Conservation (phyloP, 2,888 invertebrate species). For the Drosophila setosimentum region DNA sequence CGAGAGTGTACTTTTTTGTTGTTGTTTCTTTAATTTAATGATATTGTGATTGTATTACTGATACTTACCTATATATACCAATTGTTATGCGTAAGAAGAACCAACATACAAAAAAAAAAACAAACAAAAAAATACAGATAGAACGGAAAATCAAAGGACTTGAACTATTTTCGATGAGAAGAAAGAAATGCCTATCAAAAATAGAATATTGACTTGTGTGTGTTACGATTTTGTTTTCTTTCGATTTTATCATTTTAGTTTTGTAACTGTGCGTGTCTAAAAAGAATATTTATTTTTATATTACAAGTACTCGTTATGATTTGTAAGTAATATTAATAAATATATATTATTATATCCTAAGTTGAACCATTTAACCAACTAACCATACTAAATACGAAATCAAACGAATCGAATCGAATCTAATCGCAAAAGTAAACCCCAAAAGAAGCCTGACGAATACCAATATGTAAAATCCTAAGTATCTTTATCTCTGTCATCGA, state of each 20-base stretch:
- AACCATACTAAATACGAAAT: constrained; percentile 65
- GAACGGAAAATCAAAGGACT: constrained; percentile 41
- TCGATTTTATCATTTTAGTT: constrained; percentile 31
- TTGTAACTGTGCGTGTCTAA: constrained; percentile 69
- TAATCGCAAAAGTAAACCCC: constrained; percentile 14
- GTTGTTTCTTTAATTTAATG: constrained; percentile 68
- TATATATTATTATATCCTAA: constrained; percentile 28
- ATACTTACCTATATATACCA: constrained; percentile 1
- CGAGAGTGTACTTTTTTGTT: constrained; percentile 82
- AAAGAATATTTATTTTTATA: constrained; percentile 48
- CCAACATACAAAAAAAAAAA: constrained; percentile 4
- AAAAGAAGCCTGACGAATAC: constrained; percentile 48
- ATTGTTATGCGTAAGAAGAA: constrained; percentile 40
- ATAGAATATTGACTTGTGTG: constrained; percentile 41
- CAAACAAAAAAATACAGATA: not conserved
- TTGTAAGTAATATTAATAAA: constrained; percentile 50
- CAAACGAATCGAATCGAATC: constrained; percentile 41
- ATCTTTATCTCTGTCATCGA: constrained; percentile 16
- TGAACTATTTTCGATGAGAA: constrained; percentile 53
- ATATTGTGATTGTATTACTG: constrained; percentile 28
- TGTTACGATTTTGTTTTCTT: constrained; percentile 37
- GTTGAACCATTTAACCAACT: constrained; percentile 69
- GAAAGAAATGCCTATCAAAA: constrained; percentile 7
- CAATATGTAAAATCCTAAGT: constrained; percentile 37
- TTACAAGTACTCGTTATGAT: constrained; percentile 45